Base-by-base conservation (phyloP, 2,888 invertebrate species). In the Poecilus cupreus region DNA sequence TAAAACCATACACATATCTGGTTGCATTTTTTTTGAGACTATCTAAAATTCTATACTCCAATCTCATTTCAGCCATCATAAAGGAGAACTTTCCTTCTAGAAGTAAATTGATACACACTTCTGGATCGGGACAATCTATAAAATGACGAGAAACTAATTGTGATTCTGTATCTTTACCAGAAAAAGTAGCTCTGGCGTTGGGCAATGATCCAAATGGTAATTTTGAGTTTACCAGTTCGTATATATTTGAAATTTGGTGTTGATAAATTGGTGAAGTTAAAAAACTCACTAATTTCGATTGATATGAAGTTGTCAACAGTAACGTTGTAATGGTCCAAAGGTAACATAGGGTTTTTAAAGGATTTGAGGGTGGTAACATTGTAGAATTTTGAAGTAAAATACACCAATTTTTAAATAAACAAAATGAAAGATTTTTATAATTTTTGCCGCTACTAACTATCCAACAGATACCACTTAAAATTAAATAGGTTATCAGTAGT, bases 221-320 rank as follows among this genome's bases (percentile, higher is more conserved):
- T 13, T 32, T 13, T 4, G 54, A 76, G 3, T 76, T 22, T 6
- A 76, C 54, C n/a, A 76, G n/a, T 13, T 76, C 76, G 13, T 18
- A 2, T 3, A 76, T 32, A 51, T 51, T 76, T 18, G 76, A 26
- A n/a, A 76, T 76, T 32, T 76, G 76, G 0, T 54, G 13, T 18
- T 76, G 51, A 32, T 54, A 54, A 1, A 54, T 18, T 37, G 54
- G 76, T 22, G 49, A 16, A 32, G 76, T 76, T 26, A 76, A 16
- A 76, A 76, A 46, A 54, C 76, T 51, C 3, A 76, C 76, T 10
- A 76, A 32, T 54, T 76, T 76, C 11, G 76, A 76, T 37, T 76
- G 76, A 18, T 76, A 54, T 2, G 54, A 51, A 18, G 54, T 54
- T 4, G 32, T 54, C 3, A 76, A 32, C 54, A 76, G 10, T 5